Percentiles rank a stretch among this genome's conserved stretches.
phyloP scores from a whole-genome alignment of 2,797 vertebrate species.

The Microtus obscurus region DNA sequence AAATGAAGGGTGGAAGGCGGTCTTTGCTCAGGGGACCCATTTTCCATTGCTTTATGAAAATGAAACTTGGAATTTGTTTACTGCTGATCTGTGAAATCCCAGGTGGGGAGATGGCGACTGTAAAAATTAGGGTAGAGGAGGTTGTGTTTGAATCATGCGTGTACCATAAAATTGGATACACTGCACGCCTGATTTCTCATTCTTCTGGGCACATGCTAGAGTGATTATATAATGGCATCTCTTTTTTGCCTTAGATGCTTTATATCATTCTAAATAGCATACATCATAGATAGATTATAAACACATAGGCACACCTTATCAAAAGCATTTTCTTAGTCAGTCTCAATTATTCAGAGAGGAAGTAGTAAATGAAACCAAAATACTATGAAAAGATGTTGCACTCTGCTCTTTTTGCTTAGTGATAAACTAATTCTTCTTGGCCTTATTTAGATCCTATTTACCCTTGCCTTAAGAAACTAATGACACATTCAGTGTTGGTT shows the following conservation, averaged over 20 bases:
- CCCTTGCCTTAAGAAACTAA: conserved; percentile 4
- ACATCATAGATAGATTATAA: neutral
- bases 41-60: conserved; percentile 52
- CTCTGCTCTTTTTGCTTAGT: neutral
- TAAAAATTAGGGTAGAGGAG: neutral
- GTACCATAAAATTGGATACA: neutral
- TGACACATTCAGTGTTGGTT: neutral
- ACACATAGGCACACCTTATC: neutral
- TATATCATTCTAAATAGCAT: neutral
- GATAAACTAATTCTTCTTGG: neutral
- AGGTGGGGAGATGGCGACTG: neutral
- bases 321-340: neutral
- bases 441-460: neutral
- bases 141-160: rapidly evolving
- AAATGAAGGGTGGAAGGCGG: neutral
- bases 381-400: neutral
- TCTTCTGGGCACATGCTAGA: neutral
- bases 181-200: neutral
- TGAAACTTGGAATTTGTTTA: conserved; percentile 70
- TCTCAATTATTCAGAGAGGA: neutral
- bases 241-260: neutral
- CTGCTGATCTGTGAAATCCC: conserved; percentile 12
- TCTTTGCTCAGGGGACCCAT: conserved; percentile 44
- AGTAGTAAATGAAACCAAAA: neutral
- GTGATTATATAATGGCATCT: rapidly evolving